Base-by-base conservation (phyloP, 2,888 invertebrate species). In the Idaea biselata region DNA sequence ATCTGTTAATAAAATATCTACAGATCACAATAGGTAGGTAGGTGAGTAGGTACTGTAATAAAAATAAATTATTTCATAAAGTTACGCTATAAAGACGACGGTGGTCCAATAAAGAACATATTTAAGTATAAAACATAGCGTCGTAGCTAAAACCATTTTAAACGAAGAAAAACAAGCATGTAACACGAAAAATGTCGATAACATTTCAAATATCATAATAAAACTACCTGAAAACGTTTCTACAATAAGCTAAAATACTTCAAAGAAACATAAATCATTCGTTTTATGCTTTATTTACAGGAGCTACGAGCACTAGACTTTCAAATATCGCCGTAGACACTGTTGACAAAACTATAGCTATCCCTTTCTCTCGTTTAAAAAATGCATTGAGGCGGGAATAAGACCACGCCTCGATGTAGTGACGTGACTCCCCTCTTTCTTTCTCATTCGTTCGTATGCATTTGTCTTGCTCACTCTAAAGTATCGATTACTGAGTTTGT, bases 401-500 rank as follows among this genome's bases (percentile, higher is more conserved):
- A 74, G 80, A 84, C 89, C 88, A 83, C 90, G 89, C 89, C 90
- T 87, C 77, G 5, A 25, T 25, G 73, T 74, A 79, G 44, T 44
- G 44, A 44, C 44, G 44, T 14, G 44, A 77, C 81, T 78, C 77
- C 82, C 83, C 85, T 78, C 76, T 75, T 80, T 82, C 84, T 72
- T 77, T 79, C 85, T 74, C 76, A 71, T 72, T 64, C 68, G 65
- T 74, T 73, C 72, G 68, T 73, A 75, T 75, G 63, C 70, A 71
- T 68, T 71, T 65, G 64, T 74, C 72, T 81, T 83, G 68, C 82
- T 77, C 76, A 75, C 77, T 58, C 81, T 73, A 72, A 56, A 72
- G 76, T 88, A 88, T 88, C 87, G 88, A 88, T 88, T 88, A 82
- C 77, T 68, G 71, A 74, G 81, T 81, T 82, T 89, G 89, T 89